Evolutionary conservation across 2,888 invertebrate genomes (phyloP).

Genomic region (Synergus itoensis): DNA sequence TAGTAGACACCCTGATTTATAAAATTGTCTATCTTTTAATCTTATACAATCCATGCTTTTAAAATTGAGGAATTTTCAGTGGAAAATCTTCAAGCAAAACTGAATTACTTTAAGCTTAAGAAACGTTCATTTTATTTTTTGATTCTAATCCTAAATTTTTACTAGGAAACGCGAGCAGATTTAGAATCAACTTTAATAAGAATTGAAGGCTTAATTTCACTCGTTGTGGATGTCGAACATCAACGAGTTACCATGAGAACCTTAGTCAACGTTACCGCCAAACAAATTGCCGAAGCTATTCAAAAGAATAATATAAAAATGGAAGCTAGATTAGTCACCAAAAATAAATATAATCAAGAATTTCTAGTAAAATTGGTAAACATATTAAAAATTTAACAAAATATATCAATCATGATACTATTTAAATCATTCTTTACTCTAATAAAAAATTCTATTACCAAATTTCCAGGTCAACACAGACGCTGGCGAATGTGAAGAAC

Average conservation of each 20-base stretch:
- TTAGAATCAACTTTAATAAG: conserved; percentile 75
- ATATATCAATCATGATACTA: neutral
- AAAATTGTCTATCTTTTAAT: neutral
- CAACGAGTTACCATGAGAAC: conserved; percentile 77
- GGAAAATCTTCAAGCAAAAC: no score
- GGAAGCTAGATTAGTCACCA: conserved; percentile 75
- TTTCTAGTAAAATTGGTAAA: conserved; percentile 74
- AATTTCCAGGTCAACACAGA: conserved; percentile 66
- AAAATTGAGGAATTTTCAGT: neutral
- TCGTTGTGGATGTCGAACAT: conserved; percentile 77
- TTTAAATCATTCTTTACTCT: conserved; percentile 1
- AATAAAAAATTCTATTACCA: neutral
- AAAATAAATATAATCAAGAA: conserved; percentile 77
- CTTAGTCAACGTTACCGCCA: conserved; percentile 73
- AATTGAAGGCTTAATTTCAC: conserved; percentile 75
- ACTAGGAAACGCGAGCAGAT: conserved; percentile 74
- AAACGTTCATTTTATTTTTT: neutral
- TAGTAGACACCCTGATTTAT: no score
- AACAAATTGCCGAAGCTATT: conserved; percentile 75
- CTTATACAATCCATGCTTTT: neutral
- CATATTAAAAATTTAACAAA: neutral
- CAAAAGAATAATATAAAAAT: conserved; percentile 72
- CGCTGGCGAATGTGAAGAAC: conserved; percentile 67
- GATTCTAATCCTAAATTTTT: neutral
- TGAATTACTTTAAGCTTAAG: no score